These are phyloP conservation scores for Orientallactaga bullata DNA, from an alignment of 2,113 vertebrate species.

Conservation along the genomic window DNA sequence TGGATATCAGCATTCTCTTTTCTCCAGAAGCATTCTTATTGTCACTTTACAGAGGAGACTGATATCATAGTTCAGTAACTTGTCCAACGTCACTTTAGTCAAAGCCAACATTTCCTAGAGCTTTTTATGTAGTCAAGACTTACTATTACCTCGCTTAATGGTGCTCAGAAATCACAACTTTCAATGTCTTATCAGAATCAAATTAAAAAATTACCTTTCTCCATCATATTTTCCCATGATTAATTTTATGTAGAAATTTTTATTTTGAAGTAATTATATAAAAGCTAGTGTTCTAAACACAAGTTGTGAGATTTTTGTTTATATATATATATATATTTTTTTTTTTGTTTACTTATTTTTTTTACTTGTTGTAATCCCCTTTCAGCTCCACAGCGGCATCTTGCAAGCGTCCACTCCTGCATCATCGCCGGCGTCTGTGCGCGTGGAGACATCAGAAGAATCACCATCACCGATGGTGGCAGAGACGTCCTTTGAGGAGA, in stretches of 20 bases:
- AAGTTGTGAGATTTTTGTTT: background rate
- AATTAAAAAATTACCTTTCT: conserved; percentile 10
- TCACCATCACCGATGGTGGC: conserved; percentile 76
- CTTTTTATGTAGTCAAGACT: background rate
- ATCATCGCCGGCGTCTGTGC: conserved; percentile 78
- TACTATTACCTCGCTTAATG: background rate
- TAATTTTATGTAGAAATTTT: background rate
- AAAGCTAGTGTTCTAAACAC: background rate
- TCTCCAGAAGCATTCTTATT: too few species aligned
- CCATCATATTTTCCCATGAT: background rate
- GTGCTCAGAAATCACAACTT: background rate
- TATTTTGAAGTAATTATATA: background rate
- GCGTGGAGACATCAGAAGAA: conserved; percentile 81
- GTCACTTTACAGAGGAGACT: background rate
- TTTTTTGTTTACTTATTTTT: too few species aligned
- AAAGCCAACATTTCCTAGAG: background rate
- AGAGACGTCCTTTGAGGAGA: conserved; percentile 83
- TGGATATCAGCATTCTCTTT: too few species aligned
- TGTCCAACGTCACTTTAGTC: background rate
- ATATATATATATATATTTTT: too few species aligned
- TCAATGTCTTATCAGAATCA: background rate
- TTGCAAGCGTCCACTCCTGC: conserved; percentile 88
- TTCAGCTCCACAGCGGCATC: conserved; percentile 87
- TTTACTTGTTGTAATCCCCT: conserved; percentile 6
- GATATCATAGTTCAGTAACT: background rate